Evolutionary conservation across 2,113 vertebrate species (phyloP).

Genomic region (Noturus placidus): DNA sequence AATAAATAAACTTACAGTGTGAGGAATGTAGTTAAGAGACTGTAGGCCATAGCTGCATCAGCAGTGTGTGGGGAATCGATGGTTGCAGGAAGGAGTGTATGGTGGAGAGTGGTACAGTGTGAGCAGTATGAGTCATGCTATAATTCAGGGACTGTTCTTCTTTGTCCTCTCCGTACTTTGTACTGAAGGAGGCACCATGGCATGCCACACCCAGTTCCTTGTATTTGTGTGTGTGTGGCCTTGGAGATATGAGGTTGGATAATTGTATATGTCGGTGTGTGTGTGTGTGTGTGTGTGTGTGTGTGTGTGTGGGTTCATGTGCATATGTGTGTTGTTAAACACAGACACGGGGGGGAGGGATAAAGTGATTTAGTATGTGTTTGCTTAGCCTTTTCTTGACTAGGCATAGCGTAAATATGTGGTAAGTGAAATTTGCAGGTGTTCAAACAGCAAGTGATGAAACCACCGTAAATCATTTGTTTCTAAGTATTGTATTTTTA

Average conservation of each 20-base stretch:
- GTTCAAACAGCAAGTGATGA: not conserved
- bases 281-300: slow-evolving; percentile 27
- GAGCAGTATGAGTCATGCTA: slow-evolving; percentile 51
- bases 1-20: not conserved
- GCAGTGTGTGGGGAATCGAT: not conserved
- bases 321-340: slow-evolving; percentile 25
- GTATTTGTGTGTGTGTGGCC: slow-evolving; percentile 43
- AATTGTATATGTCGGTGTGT: slow-evolving; percentile 35
- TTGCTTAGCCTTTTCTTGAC: slow-evolving; percentile 64
- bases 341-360: not conserved
- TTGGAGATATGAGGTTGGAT: slow-evolving; percentile 8
- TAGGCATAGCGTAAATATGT: slow-evolving; percentile 64
- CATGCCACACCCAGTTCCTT: slow-evolving; percentile 64
- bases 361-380: not conserved
- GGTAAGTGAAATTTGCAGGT: slow-evolving; percentile 59
- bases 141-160: slow-evolving; percentile 69
- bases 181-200: slow-evolving; percentile 46
- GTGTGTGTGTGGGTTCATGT: slow-evolving; percentile 36
- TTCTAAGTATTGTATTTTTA: no score
- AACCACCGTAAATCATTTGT: not conserved
- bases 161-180: slow-evolving; percentile 66
- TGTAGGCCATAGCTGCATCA: not conserved
- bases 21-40: not conserved
- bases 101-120: slow-evolving; percentile 38
- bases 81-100: slow-evolving; percentile 29